Evolutionary conservation across 1,140 invertebrate species (phyloP).

Genomic region (Drosophila ohnishii): DNA sequence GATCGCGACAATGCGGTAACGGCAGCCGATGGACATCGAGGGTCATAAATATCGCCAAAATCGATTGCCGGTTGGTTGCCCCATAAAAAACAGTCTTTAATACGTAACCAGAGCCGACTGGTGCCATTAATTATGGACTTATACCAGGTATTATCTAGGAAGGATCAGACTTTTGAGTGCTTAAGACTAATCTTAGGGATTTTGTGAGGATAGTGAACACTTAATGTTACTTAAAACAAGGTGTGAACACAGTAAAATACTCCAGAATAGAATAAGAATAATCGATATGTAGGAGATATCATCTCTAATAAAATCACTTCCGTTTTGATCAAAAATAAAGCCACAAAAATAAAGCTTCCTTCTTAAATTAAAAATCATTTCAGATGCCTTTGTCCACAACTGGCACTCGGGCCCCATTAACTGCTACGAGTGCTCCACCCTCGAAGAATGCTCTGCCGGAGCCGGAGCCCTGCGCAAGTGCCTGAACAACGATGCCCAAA

Average conservation of each 20-base stretch:
- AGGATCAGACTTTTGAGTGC: background rate
- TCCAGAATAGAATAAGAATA: too few relatives aligned
- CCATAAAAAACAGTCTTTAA: constrained; percentile 28
- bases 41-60: constrained; percentile 57
- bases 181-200: background rate
- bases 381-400: constrained; percentile 59
- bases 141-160: background rate
- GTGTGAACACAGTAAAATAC: too few relatives aligned
- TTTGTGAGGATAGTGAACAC: too few relatives aligned
- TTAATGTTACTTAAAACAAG: too few relatives aligned
- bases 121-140: constrained; percentile 3
- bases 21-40: constrained; percentile 27
- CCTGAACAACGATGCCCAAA: constrained; percentile 56
- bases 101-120: constrained; percentile 29
- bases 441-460: constrained; percentile 43
- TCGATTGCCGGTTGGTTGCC: constrained; percentile 26
- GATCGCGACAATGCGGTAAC: constrained; percentile 32
- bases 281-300: too few relatives aligned
- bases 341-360: too few relatives aligned
- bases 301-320: too few relatives aligned
- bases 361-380: background rate
- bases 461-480: constrained; percentile 57
- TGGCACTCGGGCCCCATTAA: constrained; percentile 72
- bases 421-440: constrained; percentile 57
- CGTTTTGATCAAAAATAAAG: too few relatives aligned